These are phyloP conservation scores for Ciconia boyciana DNA, from an alignment of 2,113 vertebrate genomes.

Conservation along the genomic window DNA sequence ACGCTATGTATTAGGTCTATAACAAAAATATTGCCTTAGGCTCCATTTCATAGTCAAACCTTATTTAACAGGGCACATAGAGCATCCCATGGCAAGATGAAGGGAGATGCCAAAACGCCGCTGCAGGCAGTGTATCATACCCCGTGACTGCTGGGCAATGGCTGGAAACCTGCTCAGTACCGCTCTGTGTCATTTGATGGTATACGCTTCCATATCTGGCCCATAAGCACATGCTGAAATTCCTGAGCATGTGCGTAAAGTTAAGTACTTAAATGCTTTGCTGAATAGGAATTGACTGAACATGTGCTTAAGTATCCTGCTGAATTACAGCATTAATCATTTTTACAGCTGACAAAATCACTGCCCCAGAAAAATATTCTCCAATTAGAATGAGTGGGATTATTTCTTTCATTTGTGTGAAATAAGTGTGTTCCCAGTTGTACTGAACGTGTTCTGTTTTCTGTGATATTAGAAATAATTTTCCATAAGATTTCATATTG, in stretches of 20 bases:
- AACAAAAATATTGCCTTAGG: neutral
- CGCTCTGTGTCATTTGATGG: neutral
- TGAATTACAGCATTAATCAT: conserved; percentile 64
- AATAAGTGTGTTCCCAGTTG: conserved; percentile 51
- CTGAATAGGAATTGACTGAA: conserved; percentile 65
- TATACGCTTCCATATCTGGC: neutral
- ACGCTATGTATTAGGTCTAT: neutral
- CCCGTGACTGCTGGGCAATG: neutral
- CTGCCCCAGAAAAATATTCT: conserved; percentile 68
- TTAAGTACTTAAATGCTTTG: conserved; percentile 61
- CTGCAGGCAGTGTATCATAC: neutral
- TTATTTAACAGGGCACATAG: neutral
- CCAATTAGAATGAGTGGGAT: conserved; percentile 59
- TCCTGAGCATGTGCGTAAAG: conserved; percentile 60
- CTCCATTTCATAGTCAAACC: neutral
- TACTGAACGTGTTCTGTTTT: conserved; percentile 38
- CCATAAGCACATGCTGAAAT: conserved; percentile 38
- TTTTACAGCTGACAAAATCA: conserved; percentile 69
- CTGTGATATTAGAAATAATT: conserved; percentile 60
- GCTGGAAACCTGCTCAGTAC: neutral
- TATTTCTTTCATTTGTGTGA: conserved; percentile 66
- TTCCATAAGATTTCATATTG: conserved; percentile 58
- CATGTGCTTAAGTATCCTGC: conserved; percentile 67
- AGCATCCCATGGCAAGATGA: neutral
- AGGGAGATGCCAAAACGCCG: neutral